phyloP scores from a whole-genome alignment of 2,888 invertebrate species.

The Pammene fasciana region DNA sequence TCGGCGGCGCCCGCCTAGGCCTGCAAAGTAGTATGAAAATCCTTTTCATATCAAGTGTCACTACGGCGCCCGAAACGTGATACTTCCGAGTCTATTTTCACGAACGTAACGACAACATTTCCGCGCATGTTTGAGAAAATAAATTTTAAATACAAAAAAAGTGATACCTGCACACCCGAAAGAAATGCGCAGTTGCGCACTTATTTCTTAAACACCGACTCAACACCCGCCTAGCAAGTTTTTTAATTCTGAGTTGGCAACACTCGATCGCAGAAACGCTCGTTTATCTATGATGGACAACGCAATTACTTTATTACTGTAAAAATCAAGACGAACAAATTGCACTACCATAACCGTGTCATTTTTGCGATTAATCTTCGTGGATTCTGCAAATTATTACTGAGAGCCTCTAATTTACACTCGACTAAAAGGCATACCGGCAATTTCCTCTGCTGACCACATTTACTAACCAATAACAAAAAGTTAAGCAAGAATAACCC shows the following conservation, averaged over 20 bases:
- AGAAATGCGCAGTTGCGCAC: too few relatives aligned
- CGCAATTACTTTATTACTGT: constrained; percentile 35
- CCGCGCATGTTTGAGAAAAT: too few relatives aligned
- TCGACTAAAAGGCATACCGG: constrained; percentile 32
- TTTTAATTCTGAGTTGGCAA: neutral
- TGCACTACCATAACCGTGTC: constrained; percentile 34
- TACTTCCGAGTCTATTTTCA: too few relatives aligned
- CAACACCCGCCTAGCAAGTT: neutral
- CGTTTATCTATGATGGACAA: constrained; percentile 19
- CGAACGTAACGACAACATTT: too few relatives aligned
- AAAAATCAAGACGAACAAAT: constrained; percentile 38
- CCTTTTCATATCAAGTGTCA: too few relatives aligned
- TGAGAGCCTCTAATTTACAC: constrained; percentile 38
- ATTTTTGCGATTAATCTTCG: constrained; percentile 38
- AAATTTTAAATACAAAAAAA: too few relatives aligned
- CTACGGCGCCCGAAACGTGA: too few relatives aligned
- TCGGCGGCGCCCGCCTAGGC: too few relatives aligned
- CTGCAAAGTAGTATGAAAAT: too few relatives aligned
- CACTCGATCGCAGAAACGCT: neutral
- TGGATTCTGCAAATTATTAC: constrained; percentile 39
- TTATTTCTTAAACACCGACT: too few relatives aligned
- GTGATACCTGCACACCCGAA: too few relatives aligned
- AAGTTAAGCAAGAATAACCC: neutral
- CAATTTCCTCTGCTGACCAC: constrained; percentile 25
- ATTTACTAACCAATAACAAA: neutral